A percentile compares a stretch with the other conserved stretches of the same genome.
phyloP scores from a whole-genome alignment of 92 coral and sea anemone genomes.

The Paragorgia papillata region DNA sequence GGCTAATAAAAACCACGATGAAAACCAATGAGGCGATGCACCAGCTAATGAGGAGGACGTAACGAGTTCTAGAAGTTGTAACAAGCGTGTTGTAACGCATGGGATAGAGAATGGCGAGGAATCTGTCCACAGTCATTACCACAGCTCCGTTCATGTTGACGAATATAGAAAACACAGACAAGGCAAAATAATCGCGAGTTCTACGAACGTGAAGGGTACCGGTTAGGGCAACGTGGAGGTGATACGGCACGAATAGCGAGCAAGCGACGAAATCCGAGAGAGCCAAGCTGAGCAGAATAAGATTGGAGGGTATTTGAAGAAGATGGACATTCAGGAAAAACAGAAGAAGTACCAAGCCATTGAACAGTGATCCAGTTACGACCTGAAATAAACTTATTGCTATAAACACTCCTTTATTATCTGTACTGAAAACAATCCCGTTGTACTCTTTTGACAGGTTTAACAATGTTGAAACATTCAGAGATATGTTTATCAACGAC shows the following conservation, averaged over 20 bases:
- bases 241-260: background rate
- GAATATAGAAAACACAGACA: background rate
- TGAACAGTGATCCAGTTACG: background rate
- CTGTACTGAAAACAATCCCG: too few relatives aligned
- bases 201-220: too few relatives aligned
- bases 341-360: background rate
- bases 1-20: background rate
- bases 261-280: background rate
- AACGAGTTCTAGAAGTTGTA: background rate
- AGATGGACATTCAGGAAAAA: background rate
- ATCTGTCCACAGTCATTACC: background rate
- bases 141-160: constrained; percentile 14
- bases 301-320: background rate
- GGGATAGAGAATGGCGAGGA: background rate
- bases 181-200: background rate
- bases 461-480: too few relatives aligned
- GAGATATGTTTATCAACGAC: too few relatives aligned
- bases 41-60: background rate
- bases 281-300: background rate
- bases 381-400: background rate
- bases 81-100: constrained; percentile 4
- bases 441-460: too few relatives aligned
- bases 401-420: background rate
- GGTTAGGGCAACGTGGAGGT: background rate
- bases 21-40: background rate